Evolutionary conservation across 2,797 vertebrate species (phyloP).

Genomic region (Alectoris magna): DNA sequence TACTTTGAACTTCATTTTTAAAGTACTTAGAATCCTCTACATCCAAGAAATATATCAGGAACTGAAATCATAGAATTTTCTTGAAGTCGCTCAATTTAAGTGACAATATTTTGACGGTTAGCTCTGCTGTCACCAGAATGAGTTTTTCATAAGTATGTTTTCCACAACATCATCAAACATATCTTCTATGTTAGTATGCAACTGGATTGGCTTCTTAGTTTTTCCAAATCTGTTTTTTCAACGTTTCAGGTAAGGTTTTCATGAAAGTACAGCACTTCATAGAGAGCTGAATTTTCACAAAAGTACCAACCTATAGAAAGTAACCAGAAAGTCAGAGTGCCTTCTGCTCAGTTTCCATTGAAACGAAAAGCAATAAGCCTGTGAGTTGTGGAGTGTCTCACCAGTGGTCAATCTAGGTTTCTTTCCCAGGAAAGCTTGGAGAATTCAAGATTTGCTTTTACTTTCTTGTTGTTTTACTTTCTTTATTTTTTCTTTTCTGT

Average conservation of each 20-base stretch:
- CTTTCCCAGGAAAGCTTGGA: not conserved
- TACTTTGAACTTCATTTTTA: not conserved
- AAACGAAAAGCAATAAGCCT: not conserved
- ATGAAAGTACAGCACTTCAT: not conserved
- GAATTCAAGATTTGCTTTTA: not conserved
- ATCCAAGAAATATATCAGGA: not conserved
- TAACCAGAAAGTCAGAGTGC: not conserved
- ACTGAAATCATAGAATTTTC: not conserved
- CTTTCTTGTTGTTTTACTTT: not conserved
- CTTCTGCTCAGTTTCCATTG: not conserved
- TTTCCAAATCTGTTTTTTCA: not conserved
- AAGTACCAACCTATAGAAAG: not conserved
- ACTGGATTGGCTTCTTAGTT: not conserved
- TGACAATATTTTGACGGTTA: not conserved
- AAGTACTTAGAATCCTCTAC: not conserved
- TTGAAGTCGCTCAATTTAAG: not conserved
- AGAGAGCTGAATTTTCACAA: not conserved
- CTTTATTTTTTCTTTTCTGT: not conserved
- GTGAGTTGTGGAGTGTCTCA: not conserved
- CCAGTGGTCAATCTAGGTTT: not conserved
- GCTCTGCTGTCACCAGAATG: not conserved
- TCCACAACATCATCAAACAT: rapidly evolving
- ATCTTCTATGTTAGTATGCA: not conserved
- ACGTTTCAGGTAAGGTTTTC: not conserved
- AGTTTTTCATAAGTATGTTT: not conserved